Conservation (phyloP, 2,888 invertebrate species). For the Oscheius sp. region DNA sequence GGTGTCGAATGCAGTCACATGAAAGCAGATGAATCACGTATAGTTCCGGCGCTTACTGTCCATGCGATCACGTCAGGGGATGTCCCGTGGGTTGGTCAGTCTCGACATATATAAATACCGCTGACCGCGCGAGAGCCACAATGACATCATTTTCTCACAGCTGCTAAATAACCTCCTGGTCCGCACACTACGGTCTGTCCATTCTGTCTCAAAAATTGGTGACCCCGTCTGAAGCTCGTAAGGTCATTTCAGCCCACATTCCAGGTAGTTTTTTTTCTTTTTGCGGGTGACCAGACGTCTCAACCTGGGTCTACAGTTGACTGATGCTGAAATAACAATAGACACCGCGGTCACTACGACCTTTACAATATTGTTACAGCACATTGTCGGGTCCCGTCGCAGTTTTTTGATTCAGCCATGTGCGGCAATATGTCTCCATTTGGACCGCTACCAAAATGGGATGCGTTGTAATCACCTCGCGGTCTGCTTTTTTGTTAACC, state of each 20-base stretch:
- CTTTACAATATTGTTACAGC: conserved; percentile 34
- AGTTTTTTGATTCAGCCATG: conserved; percentile 13
- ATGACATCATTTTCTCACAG: conserved; percentile 33
- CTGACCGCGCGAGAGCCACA: conserved; percentile 17
- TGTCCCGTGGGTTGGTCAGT: conserved; percentile 30
- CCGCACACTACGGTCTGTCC: conserved; percentile 8
- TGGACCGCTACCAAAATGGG: conserved; percentile 5
- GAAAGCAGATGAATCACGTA: conserved; percentile 3
- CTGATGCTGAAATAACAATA: conserved; percentile 20
- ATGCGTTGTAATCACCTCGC: conserved; percentile 1
- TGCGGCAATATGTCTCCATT: conserved; percentile 12
- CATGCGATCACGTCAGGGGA: conserved; percentile 29
- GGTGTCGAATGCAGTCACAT: conserved; percentile 22
- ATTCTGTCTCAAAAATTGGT: conserved; percentile 2
- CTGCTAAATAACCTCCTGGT: conserved; percentile 7
- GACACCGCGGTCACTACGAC: conserved; percentile 30
- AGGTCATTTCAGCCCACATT: not conserved
- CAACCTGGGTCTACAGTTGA: too few species aligned
- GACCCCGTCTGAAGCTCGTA: conserved; percentile 7
- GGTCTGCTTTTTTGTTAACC: conserved; percentile 2
- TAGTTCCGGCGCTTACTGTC: conserved; percentile 20
- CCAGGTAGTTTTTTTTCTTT: conserved; percentile 20
- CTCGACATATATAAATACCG: conserved; percentile 34
- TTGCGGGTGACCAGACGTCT: conserved; percentile 23
- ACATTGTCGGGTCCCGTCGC: not conserved